Conservation (phyloP, 64 coral and sea anemone genomes). For the Cladopsammia gracilis region DNA sequence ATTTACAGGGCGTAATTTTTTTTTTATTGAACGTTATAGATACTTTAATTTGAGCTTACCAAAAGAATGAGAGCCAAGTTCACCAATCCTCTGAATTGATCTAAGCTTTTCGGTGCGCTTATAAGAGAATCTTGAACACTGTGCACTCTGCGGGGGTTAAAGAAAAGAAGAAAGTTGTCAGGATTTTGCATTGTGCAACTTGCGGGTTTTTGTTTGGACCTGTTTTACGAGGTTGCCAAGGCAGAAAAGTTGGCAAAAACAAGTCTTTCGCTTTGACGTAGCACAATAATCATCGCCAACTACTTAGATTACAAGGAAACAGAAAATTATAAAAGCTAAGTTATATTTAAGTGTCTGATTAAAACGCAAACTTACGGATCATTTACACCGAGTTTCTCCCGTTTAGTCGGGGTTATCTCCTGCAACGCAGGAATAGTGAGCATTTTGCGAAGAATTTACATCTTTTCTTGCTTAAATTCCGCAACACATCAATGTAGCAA, state of each 20-base stretch:
- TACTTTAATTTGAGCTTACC: conserved; percentile 15
- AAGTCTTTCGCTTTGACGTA: too few species aligned
- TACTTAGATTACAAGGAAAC: too few species aligned
- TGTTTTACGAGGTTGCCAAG: too few species aligned
- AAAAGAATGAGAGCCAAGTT: conserved; percentile 76
- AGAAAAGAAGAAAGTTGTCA: too few species aligned
- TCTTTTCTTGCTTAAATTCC: background rate
- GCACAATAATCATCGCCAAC: too few species aligned
- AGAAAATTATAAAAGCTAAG: too few species aligned
- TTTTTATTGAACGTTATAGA: too few species aligned
- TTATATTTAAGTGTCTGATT: too few species aligned
- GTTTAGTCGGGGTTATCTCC: background rate
- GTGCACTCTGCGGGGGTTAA: conserved; percentile 46
- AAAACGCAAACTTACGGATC: background rate
- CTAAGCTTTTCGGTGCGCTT: conserved; percentile 66
- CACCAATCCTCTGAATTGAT: conserved; percentile 87
- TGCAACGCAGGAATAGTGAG: conserved; percentile 1
- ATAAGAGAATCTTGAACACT: conserved; percentile 63
- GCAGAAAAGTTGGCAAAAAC: too few species aligned
- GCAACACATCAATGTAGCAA: background rate
- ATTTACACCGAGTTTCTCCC: background rate
- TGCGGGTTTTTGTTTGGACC: too few species aligned
- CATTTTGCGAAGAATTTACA: background rate
- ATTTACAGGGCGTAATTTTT: too few species aligned
- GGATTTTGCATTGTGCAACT: too few species aligned